Percentiles rank a stretch among this genome's conserved stretches.
Conservation (phyloP, 2,797 vertebrate species). For the Ceyx erithaca region DNA sequence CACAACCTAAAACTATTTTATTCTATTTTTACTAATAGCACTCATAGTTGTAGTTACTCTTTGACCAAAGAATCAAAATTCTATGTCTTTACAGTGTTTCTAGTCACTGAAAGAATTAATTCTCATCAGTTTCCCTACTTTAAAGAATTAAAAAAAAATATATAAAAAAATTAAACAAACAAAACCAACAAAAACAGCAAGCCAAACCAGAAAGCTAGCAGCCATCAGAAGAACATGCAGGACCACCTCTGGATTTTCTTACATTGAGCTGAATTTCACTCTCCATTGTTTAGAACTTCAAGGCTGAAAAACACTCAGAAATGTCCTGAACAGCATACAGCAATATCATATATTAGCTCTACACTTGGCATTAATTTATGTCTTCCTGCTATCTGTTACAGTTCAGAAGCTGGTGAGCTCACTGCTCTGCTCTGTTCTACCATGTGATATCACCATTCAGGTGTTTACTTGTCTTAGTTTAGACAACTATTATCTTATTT, state of each 20-base stretch:
- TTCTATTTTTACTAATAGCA: not conserved
- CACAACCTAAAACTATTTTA: not conserved
- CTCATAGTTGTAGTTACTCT: not conserved
- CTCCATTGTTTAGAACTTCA: not conserved
- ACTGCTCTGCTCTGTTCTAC: not conserved
- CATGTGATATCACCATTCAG: accelerated
- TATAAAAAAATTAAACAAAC: no score
- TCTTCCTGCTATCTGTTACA: not conserved
- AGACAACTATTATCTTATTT: no score
- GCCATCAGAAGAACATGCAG: not conserved
- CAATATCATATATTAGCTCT: not conserved
- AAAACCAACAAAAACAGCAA: no score
- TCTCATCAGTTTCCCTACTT: not conserved
- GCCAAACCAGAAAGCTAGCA: not conserved
- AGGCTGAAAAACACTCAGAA: not conserved
- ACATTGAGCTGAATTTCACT: not conserved
- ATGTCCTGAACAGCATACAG: not conserved
- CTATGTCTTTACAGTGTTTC: not conserved
- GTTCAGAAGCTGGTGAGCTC: not conserved
- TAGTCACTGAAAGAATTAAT: not conserved
- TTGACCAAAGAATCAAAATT: not conserved
- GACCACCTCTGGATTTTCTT: no score
- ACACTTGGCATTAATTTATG: accelerated
- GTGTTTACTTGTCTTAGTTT: no score
- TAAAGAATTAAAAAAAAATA: not conserved